These are phyloP conservation scores for Hypomesus transpacificus DNA, from an alignment of 2,113 vertebrate genomes.

Conservation along the genomic window DNA sequence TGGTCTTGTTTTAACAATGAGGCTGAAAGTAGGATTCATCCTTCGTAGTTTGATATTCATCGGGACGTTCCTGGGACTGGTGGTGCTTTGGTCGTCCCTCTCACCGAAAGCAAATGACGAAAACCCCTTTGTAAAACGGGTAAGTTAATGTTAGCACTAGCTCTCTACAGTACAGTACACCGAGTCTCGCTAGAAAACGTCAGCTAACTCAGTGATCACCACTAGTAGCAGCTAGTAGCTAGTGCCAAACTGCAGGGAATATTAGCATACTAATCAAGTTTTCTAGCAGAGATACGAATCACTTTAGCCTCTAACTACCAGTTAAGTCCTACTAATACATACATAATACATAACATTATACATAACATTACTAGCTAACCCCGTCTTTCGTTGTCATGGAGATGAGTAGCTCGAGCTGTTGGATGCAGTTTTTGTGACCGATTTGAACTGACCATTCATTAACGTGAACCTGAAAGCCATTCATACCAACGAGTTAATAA, in stretches of 20 bases:
- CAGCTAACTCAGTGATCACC: too few relatives aligned
- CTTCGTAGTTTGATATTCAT: slow-evolving; percentile 80
- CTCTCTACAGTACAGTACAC: background rate
- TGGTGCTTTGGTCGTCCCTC: slow-evolving; percentile 86
- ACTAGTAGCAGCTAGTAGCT: too few relatives aligned
- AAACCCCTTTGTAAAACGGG: slow-evolving; percentile 64
- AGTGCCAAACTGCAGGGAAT: background rate
- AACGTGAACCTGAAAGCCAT: too few relatives aligned
- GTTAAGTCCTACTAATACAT: slow-evolving; percentile 13
- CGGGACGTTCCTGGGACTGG: slow-evolving; percentile 80
- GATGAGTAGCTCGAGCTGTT: slow-evolving; percentile 31
- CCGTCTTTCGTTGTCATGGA: slow-evolving; percentile 63
- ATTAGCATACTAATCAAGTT: too few relatives aligned
- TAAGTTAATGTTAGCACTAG: slow-evolving; percentile 55
- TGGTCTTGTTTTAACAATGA: slow-evolving; percentile 65
- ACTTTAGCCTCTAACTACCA: background rate
- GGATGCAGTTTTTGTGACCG: background rate
- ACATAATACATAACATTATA: too few relatives aligned
- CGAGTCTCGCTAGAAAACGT: too few relatives aligned
- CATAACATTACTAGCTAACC: background rate
- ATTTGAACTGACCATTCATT: too few relatives aligned
- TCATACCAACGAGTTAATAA: too few relatives aligned
- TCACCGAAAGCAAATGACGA: slow-evolving; percentile 73
- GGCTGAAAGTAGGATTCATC: slow-evolving; percentile 85
- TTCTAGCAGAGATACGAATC: background rate